Base-by-base conservation (phyloP, 2,797 vertebrate species). In the Apogon hyalosoma region DNA sequence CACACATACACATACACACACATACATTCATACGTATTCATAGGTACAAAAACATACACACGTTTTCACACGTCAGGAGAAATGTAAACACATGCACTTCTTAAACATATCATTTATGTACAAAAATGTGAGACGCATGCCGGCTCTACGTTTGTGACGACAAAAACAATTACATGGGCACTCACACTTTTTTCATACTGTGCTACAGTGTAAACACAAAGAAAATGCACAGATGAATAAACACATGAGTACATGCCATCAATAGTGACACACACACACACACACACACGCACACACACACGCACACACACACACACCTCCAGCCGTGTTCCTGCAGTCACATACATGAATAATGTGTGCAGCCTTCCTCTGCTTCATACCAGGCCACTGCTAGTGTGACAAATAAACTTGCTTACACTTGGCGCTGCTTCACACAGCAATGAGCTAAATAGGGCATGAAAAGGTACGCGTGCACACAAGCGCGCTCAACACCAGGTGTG, bases 381-480 rank as follows among this genome's bases (percentile, higher is more conserved):
- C 41, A 43, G 41, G 41, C 41, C 69, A 58, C 73, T 75, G 69
- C 83, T 82, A 75, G 80, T 85, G 87, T 85, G 79, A 85, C 84
- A 82, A 76, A 90, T 80, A 77, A 82, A 89, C 87, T 76, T 82
- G 64, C 80, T 84, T 75, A 80, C 77, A 84, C 81, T 82, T 79
- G 86, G 80, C 63, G 15, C 68, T 63, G 76, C 73, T 84, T 89
- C 83, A 81, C 80, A 81, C 77, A 75, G 73, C 8, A 57, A 84
- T 70, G 82, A 69, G 82, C 77, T 88, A 90, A 92, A 89, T 87
- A 92, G 88, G 86, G 90, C 88, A 88, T 90, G 86, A 84, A 90
- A 86, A 85, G 79, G 69, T 81, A 75, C 48, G 31, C 49, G 19
- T 59, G 59, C 65, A 69, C 47, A 63, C 63, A 18, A n/a, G 38